Evolutionary conservation across 37 sponge, comb jelly and placozoan genomes (phyloP).

Genomic region (Halichondria panicea): DNA sequence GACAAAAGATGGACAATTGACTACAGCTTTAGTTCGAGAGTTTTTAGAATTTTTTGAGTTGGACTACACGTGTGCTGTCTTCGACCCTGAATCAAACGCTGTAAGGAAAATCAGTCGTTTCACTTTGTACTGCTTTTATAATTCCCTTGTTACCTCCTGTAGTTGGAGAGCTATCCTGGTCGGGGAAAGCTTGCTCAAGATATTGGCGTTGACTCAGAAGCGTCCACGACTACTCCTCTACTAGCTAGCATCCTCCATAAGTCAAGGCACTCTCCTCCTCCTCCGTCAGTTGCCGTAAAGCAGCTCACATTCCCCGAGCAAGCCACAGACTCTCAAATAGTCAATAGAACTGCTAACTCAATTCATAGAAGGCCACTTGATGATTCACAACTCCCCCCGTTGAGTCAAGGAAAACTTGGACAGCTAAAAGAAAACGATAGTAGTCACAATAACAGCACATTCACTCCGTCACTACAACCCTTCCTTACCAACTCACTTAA

Average conservation of each 20-base stretch:
- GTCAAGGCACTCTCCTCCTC: not conserved
- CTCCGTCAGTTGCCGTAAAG: not conserved
- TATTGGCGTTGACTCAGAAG: conserved; percentile 11
- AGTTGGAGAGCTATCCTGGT: conserved; percentile 45
- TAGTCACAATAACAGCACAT: too few relatives aligned
- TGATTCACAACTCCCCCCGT: too few relatives aligned
- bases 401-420: too few relatives aligned
- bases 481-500: not conserved
- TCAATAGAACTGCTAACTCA: not conserved
- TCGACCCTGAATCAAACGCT: conserved; percentile 79
- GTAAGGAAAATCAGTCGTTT: conserved; percentile 35
- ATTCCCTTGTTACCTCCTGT: not conserved
- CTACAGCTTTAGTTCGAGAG: conserved; percentile 74
- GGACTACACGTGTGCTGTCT: conserved; percentile 78
- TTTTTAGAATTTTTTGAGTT: conserved; percentile 83
- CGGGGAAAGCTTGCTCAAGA: conserved; percentile 23
- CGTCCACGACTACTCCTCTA: conserved; percentile 15
- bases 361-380: too few relatives aligned
- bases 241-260: conserved; percentile 13
- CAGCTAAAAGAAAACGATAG: too few relatives aligned
- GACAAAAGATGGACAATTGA: conserved; percentile 61
- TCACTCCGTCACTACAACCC: too few relatives aligned
- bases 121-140: not conserved
- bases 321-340: not conserved
- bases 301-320: conserved; percentile 7